A percentile compares a stretch with the other conserved stretches of the same genome.
Conservation (phyloP, 2,888 invertebrate species). For the Diloba caeruleocephala region DNA sequence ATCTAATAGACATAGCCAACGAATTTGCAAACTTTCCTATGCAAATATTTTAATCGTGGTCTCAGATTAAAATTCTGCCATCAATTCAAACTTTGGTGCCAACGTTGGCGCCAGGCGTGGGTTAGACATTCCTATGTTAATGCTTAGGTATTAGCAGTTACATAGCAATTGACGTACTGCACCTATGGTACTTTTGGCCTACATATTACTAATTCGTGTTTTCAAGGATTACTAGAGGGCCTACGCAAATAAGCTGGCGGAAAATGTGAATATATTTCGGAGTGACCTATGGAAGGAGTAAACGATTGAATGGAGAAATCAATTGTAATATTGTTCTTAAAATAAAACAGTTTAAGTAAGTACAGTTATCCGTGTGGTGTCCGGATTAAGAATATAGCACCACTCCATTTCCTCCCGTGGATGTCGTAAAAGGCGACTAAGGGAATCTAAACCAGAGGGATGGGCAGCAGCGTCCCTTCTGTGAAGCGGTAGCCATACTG, state of each 20-base stretch:
- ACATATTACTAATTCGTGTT: slow-evolving; percentile 46
- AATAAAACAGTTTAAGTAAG: too few relatives aligned
- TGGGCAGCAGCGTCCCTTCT: too few relatives aligned
- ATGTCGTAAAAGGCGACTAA: too few relatives aligned
- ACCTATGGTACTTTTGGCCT: slow-evolving; percentile 53
- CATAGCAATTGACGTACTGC: slow-evolving; percentile 27
- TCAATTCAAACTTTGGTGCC: slow-evolving; percentile 37
- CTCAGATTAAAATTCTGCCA: slow-evolving; percentile 24
- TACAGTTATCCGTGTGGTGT: too few relatives aligned
- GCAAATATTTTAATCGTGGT: slow-evolving; percentile 38
- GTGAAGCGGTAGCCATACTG: too few relatives aligned
- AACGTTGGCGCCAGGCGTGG: slow-evolving; percentile 43
- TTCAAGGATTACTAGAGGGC: slow-evolving; percentile 51
- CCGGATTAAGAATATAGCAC: too few relatives aligned
- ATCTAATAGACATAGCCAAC: slow-evolving; percentile 14
- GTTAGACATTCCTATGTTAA: slow-evolving; percentile 48
- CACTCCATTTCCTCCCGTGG: too few relatives aligned
- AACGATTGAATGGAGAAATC: slow-evolving; percentile 11
- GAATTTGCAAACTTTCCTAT: slow-evolving; percentile 47
- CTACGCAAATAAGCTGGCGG: slow-evolving; percentile 47
- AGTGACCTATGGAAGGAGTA: slow-evolving; percentile 24
- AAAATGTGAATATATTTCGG: slow-evolving; percentile 41
- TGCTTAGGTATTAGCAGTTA: slow-evolving; percentile 24
- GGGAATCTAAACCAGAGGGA: too few relatives aligned
- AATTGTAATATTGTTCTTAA: neutral